Base-by-base conservation (phyloP, 2,888 invertebrate genomes). In the Ophion ventricosus region DNA sequence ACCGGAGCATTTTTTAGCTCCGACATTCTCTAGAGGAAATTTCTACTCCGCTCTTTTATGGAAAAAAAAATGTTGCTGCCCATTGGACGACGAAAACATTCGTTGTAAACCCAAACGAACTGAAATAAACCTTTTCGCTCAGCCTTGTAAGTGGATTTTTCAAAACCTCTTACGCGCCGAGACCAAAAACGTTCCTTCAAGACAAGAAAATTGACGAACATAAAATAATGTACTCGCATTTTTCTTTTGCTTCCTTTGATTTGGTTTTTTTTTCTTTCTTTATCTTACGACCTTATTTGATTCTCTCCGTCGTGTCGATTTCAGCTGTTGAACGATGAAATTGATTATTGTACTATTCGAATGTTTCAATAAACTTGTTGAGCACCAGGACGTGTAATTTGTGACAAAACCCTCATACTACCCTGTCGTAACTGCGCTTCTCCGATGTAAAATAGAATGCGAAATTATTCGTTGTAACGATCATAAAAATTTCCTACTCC, bases 351-450 rank as follows among this genome's bases (percentile, higher is more conserved):
- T 85, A 85, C 59, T 64, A 80, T 66, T 63, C 66, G 26, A 81
- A 72, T 67, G 20, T 63, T 84, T 78, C 63, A 85, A 82, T 82
- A 85, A 85, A 85, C 70, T 29, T 82, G 63, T 82, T 76, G 54
- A 82, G 75, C 67, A 80, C 54, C 76, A 82, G 76, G 49, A 61
- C 29, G 82, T 76, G 72, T 67, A 82, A 76, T 77, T 81, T 72
- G 69, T 82, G 69, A 84, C 70, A 75, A 75, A 69, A 76, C 78
- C 67, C 82, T 70, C 35, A 20, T 70, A 80, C 82, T 82, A 40
- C 2, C 17, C 10, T 67, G 35, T 72, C 17, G 26, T 26, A 79
- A 66, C 14, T 73, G 59, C 70, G 57, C 26, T 73, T 40, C 49
- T 14, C 2, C 8, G 25, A 7, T 10, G 26, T 54, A 63, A 17